A percentile compares a stretch with the other conserved stretches of the same genome.
Evolutionary conservation across 2,113 vertebrate species (phyloP).

Genomic region (Malaclemys terrapin): DNA sequence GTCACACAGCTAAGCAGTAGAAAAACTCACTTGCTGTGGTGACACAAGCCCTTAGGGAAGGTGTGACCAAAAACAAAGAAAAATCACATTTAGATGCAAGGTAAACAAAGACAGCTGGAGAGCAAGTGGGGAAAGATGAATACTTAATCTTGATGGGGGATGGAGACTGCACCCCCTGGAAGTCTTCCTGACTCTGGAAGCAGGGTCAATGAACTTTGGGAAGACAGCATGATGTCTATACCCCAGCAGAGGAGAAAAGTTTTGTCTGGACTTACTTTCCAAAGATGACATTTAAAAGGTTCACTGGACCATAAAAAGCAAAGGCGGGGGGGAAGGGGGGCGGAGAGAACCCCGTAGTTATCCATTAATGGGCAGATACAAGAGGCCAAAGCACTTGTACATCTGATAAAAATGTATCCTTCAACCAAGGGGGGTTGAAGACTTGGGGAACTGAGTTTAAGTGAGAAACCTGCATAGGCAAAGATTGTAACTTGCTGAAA

Average conservation of each 20-base stretch:
- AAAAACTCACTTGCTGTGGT: background rate
- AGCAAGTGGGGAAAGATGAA: background rate
- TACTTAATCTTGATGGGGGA: background rate
- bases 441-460: background rate
- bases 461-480: background rate
- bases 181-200: background rate
- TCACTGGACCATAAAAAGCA: background rate
- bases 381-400: background rate
- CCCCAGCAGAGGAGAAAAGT: background rate
- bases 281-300: background rate
- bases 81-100: background rate
- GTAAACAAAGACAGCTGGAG: background rate
- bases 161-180: background rate
- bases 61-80: background rate
- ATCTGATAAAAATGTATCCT: background rate
- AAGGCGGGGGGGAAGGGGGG: background rate
- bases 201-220: background rate
- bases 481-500: background rate
- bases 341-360: background rate
- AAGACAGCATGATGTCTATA: background rate
- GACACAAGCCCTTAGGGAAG: background rate
- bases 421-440: background rate
- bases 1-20: background rate
- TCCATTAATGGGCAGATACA: background rate
- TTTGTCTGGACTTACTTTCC: background rate